A percentile compares a stretch with the other conserved stretches of the same genome.
Evolutionary conservation across 2,888 invertebrate genomes (phyloP).

Genomic region (Papilio gigon): DNA sequence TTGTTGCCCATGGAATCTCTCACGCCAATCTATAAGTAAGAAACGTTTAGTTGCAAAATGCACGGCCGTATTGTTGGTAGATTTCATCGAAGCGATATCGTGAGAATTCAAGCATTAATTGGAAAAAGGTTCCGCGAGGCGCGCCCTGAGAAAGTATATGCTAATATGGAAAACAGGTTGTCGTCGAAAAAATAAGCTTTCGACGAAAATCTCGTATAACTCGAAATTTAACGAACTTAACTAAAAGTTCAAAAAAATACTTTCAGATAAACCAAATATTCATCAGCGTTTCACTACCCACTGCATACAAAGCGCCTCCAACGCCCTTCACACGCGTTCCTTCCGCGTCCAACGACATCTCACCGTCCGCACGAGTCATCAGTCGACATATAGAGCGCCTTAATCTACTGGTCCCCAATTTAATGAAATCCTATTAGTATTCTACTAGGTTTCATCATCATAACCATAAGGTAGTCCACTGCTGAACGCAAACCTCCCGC

Average conservation of each 20-base stretch:
- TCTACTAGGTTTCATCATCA: background rate
- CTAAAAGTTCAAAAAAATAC: background rate
- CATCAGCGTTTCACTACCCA: too few species aligned
- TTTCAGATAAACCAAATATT: too few species aligned
- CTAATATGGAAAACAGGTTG: background rate
- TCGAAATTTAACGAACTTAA: background rate
- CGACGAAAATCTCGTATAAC: background rate
- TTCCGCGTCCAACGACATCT: too few species aligned
- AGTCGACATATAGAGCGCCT: too few species aligned
- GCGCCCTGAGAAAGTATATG: constrained; percentile 1
- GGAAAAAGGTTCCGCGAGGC: constrained; percentile 4
- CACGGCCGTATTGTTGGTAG: constrained; percentile 28
- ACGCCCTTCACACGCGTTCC: too few species aligned
- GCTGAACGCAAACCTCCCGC: too few species aligned
- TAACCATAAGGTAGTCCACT: too few species aligned
- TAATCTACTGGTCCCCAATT: too few species aligned
- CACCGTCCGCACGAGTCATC: too few species aligned
- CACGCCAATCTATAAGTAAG: constrained; percentile 16
- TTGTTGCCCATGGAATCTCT: constrained; percentile 19
- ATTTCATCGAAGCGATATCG: constrained; percentile 34
- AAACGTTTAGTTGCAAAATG: constrained; percentile 21
- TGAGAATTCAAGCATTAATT: constrained; percentile 25
- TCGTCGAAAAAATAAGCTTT: constrained; percentile 2
- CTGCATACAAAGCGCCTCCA: too few species aligned
- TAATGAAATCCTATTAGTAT: background rate